Evolutionary conservation across 2,797 vertebrate genomes (phyloP).

Genomic region (Microctenopoma steveboyesi): DNA sequence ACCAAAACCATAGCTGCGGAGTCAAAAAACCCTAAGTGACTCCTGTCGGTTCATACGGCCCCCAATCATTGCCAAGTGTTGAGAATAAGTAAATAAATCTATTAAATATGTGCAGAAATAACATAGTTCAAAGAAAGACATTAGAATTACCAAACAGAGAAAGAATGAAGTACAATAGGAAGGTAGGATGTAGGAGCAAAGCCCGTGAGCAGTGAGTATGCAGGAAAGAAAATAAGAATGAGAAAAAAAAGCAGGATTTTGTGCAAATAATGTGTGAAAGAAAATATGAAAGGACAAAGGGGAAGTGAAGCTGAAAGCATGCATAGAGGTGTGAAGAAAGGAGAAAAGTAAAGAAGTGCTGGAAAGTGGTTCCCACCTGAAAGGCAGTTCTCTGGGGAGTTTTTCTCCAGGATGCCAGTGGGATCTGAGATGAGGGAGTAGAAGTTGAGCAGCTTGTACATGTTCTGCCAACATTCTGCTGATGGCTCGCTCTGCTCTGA

Average conservation of each 20-base stretch:
- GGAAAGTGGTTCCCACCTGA: slow-evolving; percentile 68
- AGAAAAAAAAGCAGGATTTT: background rate
- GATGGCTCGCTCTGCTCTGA: slow-evolving; percentile 98
- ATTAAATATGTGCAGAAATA: too few relatives aligned
- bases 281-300: background rate
- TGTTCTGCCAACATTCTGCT: slow-evolving; percentile 99
- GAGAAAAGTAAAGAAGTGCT: slow-evolving; percentile 12
- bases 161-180: background rate
- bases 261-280: background rate
- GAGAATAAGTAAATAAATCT: too few relatives aligned
- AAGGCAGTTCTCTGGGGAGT: slow-evolving; percentile 87
- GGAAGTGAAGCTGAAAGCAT: background rate
- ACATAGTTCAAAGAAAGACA: too few relatives aligned
- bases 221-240: background rate
- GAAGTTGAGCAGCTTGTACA: slow-evolving; percentile 99
- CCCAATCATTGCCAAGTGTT: too few relatives aligned
- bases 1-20: too few relatives aligned
- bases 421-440: slow-evolving; percentile 99
- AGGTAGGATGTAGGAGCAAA: background rate
- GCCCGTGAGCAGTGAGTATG: background rate
- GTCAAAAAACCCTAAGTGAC: too few relatives aligned
- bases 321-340: background rate
- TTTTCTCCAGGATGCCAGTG: slow-evolving; percentile 95
- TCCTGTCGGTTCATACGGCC: too few relatives aligned
- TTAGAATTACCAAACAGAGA: background rate